Percentiles rank a stretch among this genome's conserved stretches.
These are phyloP conservation scores for Pelecanus crispus DNA, from an alignment of 2,113 vertebrate genomes.

Conservation along the genomic window DNA sequence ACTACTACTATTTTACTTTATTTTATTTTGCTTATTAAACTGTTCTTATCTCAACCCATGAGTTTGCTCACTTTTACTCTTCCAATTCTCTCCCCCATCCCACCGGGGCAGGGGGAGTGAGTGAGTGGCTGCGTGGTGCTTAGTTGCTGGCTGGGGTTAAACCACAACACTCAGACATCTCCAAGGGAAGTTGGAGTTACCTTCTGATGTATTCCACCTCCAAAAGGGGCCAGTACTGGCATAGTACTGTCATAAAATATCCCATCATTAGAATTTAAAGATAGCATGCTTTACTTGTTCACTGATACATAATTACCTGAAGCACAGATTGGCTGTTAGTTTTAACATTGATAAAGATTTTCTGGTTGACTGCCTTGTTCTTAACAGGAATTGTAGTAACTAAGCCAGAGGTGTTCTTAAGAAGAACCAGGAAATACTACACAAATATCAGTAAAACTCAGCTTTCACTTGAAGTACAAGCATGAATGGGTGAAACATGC, in stretches of 20 bases:
- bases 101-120: too few relatives aligned
- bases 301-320: background rate
- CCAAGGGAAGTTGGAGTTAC: background rate
- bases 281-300: background rate
- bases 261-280: background rate
- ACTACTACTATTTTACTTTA: too few relatives aligned
- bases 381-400: background rate
- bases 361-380: background rate
- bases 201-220: background rate
- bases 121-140: too few relatives aligned
- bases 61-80: too few relatives aligned
- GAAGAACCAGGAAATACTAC: background rate
- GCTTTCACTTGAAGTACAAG: background rate
- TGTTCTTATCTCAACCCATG: too few relatives aligned
- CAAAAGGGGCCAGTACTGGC: background rate
- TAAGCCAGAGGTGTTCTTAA: background rate
- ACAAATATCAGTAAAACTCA: background rate
- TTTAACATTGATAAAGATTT: background rate
- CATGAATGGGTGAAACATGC: background rate
- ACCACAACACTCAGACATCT: too few relatives aligned
- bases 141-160: too few relatives aligned
- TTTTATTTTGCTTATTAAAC: too few relatives aligned
- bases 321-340: background rate
- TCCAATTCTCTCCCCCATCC: too few relatives aligned
- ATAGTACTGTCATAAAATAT: background rate